Evolutionary conservation across 2,797 vertebrate species (phyloP).

Genomic region (Etheostoma perlongum): DNA sequence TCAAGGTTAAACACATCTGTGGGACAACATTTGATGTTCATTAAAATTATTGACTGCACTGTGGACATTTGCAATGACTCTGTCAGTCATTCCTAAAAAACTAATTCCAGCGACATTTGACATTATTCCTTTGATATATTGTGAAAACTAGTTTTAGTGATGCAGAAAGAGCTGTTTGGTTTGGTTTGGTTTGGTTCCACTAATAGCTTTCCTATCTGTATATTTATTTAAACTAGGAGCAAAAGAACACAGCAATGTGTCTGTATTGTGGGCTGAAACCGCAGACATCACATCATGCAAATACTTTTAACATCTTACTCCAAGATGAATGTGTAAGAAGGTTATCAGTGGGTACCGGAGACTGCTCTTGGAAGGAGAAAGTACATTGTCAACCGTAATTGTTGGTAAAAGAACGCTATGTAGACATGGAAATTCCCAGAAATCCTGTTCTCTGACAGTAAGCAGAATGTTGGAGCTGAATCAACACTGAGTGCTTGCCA

Average conservation of each 20-base stretch:
- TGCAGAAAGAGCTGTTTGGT: slow-evolving; percentile 23
- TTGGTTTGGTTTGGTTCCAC: slow-evolving; percentile 34
- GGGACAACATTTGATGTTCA: background rate
- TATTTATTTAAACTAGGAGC: slow-evolving; percentile 48
- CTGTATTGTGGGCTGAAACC: slow-evolving; percentile 24
- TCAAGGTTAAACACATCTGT: background rate
- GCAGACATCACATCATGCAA: slow-evolving; percentile 58
- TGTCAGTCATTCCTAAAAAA: background rate
- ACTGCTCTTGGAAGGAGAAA: slow-evolving; percentile 50
- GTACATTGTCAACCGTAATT: slow-evolving; percentile 54
- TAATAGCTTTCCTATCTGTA: slow-evolving; percentile 21
- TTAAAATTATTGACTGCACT: background rate
- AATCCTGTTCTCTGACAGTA: slow-evolving; percentile 66
- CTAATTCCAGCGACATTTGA: background rate
- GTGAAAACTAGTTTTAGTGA: background rate
- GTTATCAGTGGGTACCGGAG: slow-evolving; percentile 57
- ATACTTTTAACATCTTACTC: slow-evolving; percentile 20
- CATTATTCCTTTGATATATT: background rate
- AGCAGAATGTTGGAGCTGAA: slow-evolving; percentile 69
- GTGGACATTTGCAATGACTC: background rate
- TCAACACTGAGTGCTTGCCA: slow-evolving; percentile 61
- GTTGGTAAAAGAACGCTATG: slow-evolving; percentile 46
- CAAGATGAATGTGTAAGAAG: slow-evolving; percentile 57
- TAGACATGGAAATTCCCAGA: slow-evolving; percentile 70
- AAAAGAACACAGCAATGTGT: slow-evolving; percentile 16